Evolutionary conservation across 2,888 invertebrate species (phyloP), one percentile per base, ranked within the genome.

Genomic region (Tineola bisselliella): DNA sequence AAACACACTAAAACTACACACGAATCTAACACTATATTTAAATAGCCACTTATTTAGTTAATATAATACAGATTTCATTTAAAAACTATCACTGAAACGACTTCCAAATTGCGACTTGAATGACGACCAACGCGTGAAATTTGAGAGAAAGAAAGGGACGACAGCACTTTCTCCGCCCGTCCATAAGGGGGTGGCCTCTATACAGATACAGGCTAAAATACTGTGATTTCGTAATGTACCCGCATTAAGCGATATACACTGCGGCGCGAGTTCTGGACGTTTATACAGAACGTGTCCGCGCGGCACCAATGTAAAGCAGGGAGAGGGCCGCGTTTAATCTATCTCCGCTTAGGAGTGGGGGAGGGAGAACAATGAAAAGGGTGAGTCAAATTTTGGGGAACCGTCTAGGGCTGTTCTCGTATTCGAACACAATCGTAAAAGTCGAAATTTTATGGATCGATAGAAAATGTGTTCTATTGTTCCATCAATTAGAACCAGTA

Each of bases 121-220:
- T 10, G 12, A 25, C 17, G 52, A n/a, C 54, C 3, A 33, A 25
- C 33, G 33, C 33, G 61, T 48, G 48, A 38, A 52, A 33, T 59
- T 52, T 48, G 48, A 62, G 57, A 44, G 78, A 66, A 65, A 69
- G 81, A 84, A 71, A 76, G 81, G 77, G 84, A 84, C 75, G 69
- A 73, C 69, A 62, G 65, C 72, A 78, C 67, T 63, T 67, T 66
- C 25, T 12, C 54, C 18, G 11, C n/a, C 54, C 54, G 18, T 13
- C 5, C 54, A 25, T 18, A 25, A 54, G 54, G 54, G 54, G 54
- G 25, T 54, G 25, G 25, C 25, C 25, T 54, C 54, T 54, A 13
- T 25, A 25, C 54, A 12, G 54, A 25, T 18, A 25, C 12, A 8
- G 18, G 54, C 18, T 25, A 11, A 54, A 54, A 18, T 54, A 25